Evolutionary conservation across 2,797 vertebrate genomes (phyloP).

Genomic region (Danio aesculapii): DNA sequence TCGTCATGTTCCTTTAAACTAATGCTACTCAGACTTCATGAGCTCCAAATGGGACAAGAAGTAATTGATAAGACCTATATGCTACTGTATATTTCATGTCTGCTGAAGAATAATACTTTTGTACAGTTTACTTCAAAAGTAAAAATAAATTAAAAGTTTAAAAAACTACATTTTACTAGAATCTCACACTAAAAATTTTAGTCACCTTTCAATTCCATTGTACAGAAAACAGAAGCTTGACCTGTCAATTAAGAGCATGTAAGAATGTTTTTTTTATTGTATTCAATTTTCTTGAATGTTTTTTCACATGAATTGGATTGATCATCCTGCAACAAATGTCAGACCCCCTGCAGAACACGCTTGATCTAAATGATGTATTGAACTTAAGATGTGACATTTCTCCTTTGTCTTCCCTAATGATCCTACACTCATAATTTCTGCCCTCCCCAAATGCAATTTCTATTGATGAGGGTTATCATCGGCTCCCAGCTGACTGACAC

Average conservation of each 20-base stretch:
- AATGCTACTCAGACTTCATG: not conserved
- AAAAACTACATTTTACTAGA: too few species aligned
- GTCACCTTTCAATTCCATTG: too few species aligned
- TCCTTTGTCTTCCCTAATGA: slow-evolving; percentile 3
- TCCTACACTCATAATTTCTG: not conserved
- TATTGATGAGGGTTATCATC: slow-evolving; percentile 60
- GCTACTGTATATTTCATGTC: too few species aligned
- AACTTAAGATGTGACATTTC: slow-evolving; percentile 8
- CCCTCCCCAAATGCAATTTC: slow-evolving; percentile 49
- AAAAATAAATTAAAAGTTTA: not conserved
- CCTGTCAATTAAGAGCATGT: not conserved
- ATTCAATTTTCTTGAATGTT: too few species aligned
- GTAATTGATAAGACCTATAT: too few species aligned
- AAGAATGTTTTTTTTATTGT: too few species aligned
- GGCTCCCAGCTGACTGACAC: slow-evolving; percentile 39
- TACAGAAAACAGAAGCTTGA: not conserved
- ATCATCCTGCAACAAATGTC: not conserved
- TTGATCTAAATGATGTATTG: not conserved
- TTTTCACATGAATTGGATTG: not conserved
- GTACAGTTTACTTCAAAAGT: not conserved
- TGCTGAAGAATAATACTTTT: not conserved
- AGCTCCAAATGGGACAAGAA: too few species aligned
- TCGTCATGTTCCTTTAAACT: too few species aligned
- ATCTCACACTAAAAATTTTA: not conserved
- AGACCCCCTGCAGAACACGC: not conserved